phyloP scores from a whole-genome alignment of 1,140 invertebrate species.

The Hycleus phaleratus region DNA sequence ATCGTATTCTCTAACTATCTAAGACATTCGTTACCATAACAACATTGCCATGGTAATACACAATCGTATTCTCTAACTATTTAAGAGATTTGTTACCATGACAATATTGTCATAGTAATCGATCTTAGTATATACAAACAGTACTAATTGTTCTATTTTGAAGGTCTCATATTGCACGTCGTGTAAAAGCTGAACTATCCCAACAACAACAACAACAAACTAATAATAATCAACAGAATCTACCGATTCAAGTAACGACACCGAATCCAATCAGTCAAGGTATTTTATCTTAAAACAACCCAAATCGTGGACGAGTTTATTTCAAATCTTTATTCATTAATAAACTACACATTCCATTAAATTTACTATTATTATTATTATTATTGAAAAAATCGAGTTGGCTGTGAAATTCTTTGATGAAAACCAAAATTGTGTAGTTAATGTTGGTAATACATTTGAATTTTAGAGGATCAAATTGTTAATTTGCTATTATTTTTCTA shows the following conservation, averaged over 20 bases:
- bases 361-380: background rate
- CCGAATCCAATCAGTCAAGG: conserved; percentile 17
- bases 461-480: background rate
- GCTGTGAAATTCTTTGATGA: conserved; percentile 4
- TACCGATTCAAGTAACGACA: conserved; percentile 31
- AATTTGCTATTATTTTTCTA: background rate
- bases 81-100: no score
- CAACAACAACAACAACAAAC: conserved; percentile 39
- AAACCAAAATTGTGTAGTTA: background rate
- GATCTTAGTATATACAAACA: no score
- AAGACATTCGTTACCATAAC: no score
- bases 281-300: conserved; percentile 17
- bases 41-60: no score
- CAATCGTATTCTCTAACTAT: no score
- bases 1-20: no score
- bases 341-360: background rate
- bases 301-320: background rate
- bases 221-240: conserved; percentile 18
- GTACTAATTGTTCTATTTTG: no score
- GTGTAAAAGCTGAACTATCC: conserved; percentile 75
- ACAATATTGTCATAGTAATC: no score
- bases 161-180: conserved; percentile 64
- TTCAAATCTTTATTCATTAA: conserved; percentile 4
- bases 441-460: background rate
- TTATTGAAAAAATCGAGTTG: background rate